These are phyloP conservation scores for Ctenodactylus gundi DNA, from an alignment of 2,113 vertebrate species.

Conservation along the genomic window DNA sequence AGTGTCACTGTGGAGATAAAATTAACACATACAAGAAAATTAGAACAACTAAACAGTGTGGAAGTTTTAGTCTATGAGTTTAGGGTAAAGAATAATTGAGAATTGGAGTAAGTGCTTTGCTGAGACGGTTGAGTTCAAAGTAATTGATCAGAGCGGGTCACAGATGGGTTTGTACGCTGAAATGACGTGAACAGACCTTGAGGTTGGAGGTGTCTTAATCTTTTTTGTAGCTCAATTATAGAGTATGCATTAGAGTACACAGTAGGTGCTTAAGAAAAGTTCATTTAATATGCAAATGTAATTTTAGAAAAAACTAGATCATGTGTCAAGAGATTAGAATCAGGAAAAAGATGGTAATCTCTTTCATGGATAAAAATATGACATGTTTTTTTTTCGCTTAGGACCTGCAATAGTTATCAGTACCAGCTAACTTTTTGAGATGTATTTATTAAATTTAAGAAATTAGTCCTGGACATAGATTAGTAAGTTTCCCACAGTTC, in stretches of 20 bases:
- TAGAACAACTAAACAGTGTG: slow-evolving; percentile 4
- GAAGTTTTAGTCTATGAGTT: neutral
- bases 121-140: neutral
- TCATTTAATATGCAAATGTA: neutral
- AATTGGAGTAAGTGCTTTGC: neutral
- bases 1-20: slow-evolving; percentile 53
- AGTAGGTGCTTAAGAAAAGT: neutral
- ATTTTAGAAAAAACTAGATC: neutral
- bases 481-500: neutral
- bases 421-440: neutral
- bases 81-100: neutral
- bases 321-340: neutral
- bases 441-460: neutral
- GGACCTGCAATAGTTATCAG: neutral
- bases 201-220: neutral
- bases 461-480: neutral
- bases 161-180: neutral
- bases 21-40: slow-evolving; percentile 44
- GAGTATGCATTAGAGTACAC: neutral
- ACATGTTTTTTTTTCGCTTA: neutral
- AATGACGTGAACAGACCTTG: neutral
- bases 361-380: neutral
- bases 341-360: neutral
- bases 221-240: neutral
- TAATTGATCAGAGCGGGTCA: neutral